These are phyloP conservation scores for Amphiprion percula DNA, from an alignment of 2,113 vertebrate species.

Conservation along the genomic window DNA sequence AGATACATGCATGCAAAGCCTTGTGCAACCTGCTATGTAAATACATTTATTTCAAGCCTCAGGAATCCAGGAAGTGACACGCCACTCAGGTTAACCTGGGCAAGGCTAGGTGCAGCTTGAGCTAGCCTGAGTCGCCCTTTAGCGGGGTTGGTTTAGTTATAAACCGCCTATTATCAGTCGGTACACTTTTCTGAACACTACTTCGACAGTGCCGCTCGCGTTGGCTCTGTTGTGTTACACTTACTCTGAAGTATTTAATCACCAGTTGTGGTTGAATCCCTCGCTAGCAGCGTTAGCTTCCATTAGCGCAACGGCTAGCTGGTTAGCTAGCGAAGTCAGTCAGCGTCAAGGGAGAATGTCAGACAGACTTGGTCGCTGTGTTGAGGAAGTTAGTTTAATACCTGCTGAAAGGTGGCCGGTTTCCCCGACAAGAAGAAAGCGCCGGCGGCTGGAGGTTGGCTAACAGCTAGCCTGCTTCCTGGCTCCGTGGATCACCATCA, in stretches of 20 bases:
- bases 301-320: constrained; percentile 39
- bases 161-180: neutral
- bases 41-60: neutral
- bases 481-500: constrained; percentile 23
- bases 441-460: constrained; percentile 9
- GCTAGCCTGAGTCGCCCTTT: neutral
- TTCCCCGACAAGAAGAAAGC: neutral
- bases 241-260: too few relatives aligned
- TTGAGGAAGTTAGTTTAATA: constrained; percentile 27
- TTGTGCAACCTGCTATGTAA: constrained; percentile 36
- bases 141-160: neutral
- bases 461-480: constrained; percentile 31
- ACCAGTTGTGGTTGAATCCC: neutral
- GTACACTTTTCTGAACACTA: neutral
- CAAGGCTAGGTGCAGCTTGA: constrained; percentile 18
- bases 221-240: too few relatives aligned
- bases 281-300: constrained; percentile 58
- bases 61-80: constrained; percentile 67
- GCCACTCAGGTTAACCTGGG: neutral
- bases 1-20: neutral
- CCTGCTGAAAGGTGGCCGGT: constrained; percentile 31
- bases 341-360: too few relatives aligned
- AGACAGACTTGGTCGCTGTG: neutral
- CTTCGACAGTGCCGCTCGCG: neutral
- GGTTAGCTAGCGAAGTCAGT: neutral